A percentile compares a stretch with the other conserved stretches of the same genome.
Conservation (phyloP, 2,113 vertebrate genomes). For the Isurus oxyrinchus region DNA sequence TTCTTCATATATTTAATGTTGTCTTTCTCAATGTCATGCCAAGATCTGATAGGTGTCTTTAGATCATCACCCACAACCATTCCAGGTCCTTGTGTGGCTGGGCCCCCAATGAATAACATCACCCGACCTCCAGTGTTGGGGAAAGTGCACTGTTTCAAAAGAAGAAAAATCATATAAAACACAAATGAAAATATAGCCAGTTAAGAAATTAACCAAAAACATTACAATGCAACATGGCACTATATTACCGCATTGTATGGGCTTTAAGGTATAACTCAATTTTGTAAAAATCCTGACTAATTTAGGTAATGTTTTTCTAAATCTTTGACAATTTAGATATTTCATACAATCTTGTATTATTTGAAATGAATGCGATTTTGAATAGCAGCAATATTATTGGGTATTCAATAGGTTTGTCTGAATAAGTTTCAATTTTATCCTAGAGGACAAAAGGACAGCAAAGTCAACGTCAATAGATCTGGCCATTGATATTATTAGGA, state of each 20-base stretch:
- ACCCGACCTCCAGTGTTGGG: constrained; percentile 90
- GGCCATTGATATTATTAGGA: not conserved
- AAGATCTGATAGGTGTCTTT: constrained; percentile 90
- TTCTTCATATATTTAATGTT: constrained; percentile 98
- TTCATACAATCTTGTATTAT: not conserved
- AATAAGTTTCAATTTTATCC: not conserved
- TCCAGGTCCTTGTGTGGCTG: constrained; percentile 88
- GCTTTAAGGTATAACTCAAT: not conserved
- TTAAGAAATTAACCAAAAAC: not conserved
- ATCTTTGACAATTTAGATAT: not conserved
- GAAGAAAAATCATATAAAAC: constrained; percentile 32
- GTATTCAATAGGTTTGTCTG: not conserved
- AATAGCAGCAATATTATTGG: not conserved
- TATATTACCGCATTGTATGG: not conserved
- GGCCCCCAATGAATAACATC: constrained; percentile 96
- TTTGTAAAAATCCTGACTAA: not conserved
- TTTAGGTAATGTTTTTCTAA: not conserved
- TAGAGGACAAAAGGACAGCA: not conserved
- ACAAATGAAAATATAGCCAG: not conserved
- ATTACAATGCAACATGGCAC: not conserved
- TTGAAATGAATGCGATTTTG: not conserved
- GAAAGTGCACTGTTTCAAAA: constrained; percentile 75
- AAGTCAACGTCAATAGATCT: not conserved
- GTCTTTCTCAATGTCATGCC: constrained; percentile 98
- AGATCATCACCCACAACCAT: constrained; percentile 97